phyloP scores from a whole-genome alignment of 2,888 invertebrate genomes.

The Emesis furor region DNA sequence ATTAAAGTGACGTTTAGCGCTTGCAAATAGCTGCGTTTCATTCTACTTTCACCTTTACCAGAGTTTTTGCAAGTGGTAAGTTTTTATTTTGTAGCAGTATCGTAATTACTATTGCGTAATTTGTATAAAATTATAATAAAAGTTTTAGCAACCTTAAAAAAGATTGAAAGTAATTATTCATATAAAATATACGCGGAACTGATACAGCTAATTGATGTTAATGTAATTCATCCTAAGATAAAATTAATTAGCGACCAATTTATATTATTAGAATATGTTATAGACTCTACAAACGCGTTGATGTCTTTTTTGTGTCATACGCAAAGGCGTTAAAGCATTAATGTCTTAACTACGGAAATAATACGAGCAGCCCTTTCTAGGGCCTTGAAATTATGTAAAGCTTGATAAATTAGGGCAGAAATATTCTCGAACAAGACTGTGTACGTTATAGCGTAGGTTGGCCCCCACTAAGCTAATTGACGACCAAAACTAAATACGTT shows the following conservation, averaged over 20 bases:
- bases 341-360: slow-evolving; percentile 8
- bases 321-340: not conserved
- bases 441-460: slow-evolving; percentile 20
- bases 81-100: slow-evolving; percentile 77
- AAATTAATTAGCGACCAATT: not conserved
- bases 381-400: slow-evolving; percentile 19
- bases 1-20: slow-evolving; percentile 78
- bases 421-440: slow-evolving; percentile 12
- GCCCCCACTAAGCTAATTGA: slow-evolving; percentile 11
- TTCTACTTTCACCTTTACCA: slow-evolving; percentile 82
- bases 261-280: not conserved
- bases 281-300: slow-evolving; percentile 18
- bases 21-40: slow-evolving; percentile 79
- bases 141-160: not conserved
- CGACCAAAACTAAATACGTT: not conserved
- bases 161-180: not conserved
- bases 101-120: slow-evolving; percentile 78
- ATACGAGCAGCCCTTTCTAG: slow-evolving; percentile 16
- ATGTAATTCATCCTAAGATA: not conserved
- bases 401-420: slow-evolving; percentile 20
- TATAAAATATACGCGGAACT: not conserved
- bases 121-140: slow-evolving; percentile 18
- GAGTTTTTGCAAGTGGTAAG: slow-evolving; percentile 89
- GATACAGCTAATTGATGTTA: not conserved
- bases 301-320: not conserved